These are phyloP conservation scores for Pyrgilauda ruficollis DNA, from an alignment of 2,113 vertebrate genomes.

Conservation along the genomic window DNA sequence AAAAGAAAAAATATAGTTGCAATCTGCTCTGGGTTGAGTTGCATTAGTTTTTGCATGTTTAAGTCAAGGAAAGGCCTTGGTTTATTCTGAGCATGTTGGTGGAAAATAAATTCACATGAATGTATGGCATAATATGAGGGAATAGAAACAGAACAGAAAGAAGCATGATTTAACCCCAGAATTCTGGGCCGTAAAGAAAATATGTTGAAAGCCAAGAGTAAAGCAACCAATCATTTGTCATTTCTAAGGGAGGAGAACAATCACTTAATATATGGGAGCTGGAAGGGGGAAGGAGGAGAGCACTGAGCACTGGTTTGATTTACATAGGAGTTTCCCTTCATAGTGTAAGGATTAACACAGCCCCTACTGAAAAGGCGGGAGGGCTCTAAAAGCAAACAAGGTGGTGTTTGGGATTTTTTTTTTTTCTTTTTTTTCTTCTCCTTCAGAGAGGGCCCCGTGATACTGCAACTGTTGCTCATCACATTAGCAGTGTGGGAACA, in stretches of 20 bases:
- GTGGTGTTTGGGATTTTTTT: constrained; percentile 19
- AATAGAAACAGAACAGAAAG: constrained; percentile 59
- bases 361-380: constrained; percentile 44
- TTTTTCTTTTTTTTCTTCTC: not conserved
- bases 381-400: constrained; percentile 61
- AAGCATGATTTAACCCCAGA: constrained; percentile 60
- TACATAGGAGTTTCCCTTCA: constrained; percentile 70
- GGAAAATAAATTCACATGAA: constrained; percentile 16
- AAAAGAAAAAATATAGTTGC: not conserved
- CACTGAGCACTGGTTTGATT: constrained; percentile 66
- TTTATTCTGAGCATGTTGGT: constrained; percentile 5
- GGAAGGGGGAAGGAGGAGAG: constrained; percentile 53
- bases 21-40: not conserved
- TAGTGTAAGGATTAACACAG: constrained; percentile 53
- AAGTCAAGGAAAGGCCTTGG: not conserved
- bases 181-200: constrained; percentile 18
- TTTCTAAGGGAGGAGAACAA: constrained; percentile 67
- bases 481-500: constrained; percentile 57
- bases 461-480: constrained; percentile 65
- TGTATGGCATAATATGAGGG: not conserved
- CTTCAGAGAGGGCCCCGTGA: constrained; percentile 19
- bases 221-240: constrained; percentile 60
- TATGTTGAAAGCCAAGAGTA: constrained; percentile 32
- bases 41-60: constrained; percentile 43
- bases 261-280: constrained; percentile 64